Percentiles rank a stretch among this genome's conserved stretches.
Evolutionary conservation across 2,888 invertebrate species (phyloP).

Genomic region (Epistrophe grossulariae): DNA sequence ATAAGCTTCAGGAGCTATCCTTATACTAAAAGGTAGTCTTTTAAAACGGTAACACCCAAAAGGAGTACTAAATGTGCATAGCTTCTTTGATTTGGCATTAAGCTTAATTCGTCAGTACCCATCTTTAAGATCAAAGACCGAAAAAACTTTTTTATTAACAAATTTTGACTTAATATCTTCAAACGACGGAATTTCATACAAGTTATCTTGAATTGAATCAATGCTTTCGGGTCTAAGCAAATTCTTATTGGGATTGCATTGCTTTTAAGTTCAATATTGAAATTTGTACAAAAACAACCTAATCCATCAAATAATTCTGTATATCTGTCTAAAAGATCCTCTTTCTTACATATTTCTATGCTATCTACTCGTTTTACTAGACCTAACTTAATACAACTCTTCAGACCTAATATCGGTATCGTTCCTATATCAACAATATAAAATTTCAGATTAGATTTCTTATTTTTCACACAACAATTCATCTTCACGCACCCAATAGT

Average conservation of each 20-base stretch:
- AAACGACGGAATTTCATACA: no score
- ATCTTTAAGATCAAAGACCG: no score
- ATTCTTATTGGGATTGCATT: neutral
- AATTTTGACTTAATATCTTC: no score
- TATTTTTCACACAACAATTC: neutral
- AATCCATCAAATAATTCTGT: neutral
- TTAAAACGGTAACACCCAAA: no score
- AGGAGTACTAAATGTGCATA: no score
- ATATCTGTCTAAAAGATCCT: neutral
- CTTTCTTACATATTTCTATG: neutral
- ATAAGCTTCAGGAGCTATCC: no score
- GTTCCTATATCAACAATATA: neutral
- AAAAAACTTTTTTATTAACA: no score
- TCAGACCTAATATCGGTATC: neutral
- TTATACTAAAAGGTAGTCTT: no score
- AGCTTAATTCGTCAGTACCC: no score
- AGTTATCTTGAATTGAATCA: no score
- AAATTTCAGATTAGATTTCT: neutral
- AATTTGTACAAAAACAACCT: neutral
- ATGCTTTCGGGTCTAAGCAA: no score
- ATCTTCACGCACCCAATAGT: conserved; percentile 9
- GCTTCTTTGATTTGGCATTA: no score
- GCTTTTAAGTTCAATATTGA: neutral
- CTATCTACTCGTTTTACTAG: neutral
- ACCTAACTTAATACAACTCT: neutral